These are phyloP conservation scores for Zaprionus africanus DNA, from an alignment of 1,140 invertebrate genomes.

Conservation along the genomic window DNA sequence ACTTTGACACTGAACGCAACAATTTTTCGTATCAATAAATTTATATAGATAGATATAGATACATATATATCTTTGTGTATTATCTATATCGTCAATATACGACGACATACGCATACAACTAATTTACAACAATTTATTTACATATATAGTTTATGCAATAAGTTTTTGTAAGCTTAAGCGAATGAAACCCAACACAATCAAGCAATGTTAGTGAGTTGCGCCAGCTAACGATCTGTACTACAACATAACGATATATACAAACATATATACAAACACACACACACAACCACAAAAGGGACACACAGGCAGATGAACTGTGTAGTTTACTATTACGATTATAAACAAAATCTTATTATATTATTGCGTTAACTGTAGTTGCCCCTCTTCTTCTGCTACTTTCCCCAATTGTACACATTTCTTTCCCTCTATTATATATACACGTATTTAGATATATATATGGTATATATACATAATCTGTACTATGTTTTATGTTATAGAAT, in stretches of 20 bases:
- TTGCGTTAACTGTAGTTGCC: constrained; percentile 48
- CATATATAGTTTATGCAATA: constrained; percentile 76
- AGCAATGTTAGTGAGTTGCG: constrained; percentile 76
- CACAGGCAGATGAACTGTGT: constrained; percentile 30
- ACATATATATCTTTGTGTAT: constrained; percentile 48
- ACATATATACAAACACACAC: constrained; percentile 15
- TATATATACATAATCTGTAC: constrained; percentile 33
- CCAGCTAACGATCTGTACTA: constrained; percentile 46
- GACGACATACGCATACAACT: constrained; percentile 25
- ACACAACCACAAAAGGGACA: background rate
- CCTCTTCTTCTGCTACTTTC: constrained; percentile 14
- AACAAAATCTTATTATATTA: constrained; percentile 38
- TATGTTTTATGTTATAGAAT: constrained; percentile 68
- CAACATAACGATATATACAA: constrained; percentile 33
- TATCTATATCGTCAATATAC: constrained; percentile 19
- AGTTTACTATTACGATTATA: constrained; percentile 50
- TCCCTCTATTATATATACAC: constrained; percentile 23
- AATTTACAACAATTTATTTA: constrained; percentile 73
- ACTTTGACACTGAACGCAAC: constrained; percentile 72
- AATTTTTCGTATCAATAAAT: constrained; percentile 79
- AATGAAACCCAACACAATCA: constrained; percentile 72
- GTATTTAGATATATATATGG: constrained; percentile 29
- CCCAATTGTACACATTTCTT: constrained; percentile 49
- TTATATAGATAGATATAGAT: constrained; percentile 52
- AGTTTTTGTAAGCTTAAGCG: constrained; percentile 70